A percentile compares a stretch with the other conserved stretches of the same genome.
phyloP scores from a whole-genome alignment of 1,140 invertebrate genomes.

The Drosophila ironensis region DNA sequence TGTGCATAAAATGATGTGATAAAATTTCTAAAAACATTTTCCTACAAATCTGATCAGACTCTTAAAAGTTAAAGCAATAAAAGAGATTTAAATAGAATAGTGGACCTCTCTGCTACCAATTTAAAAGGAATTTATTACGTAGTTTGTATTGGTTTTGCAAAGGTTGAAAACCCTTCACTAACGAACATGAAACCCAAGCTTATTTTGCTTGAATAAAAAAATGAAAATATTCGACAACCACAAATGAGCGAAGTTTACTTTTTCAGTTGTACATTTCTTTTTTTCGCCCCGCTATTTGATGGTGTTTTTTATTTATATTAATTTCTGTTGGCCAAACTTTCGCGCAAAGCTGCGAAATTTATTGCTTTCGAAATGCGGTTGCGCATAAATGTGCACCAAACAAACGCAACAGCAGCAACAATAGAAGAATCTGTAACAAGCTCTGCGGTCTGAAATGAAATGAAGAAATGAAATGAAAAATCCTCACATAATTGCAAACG shows the following conservation, averaged over 20 bases:
- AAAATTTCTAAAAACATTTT: too few relatives aligned
- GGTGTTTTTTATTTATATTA: conserved; percentile 1
- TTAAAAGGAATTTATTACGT: too few relatives aligned
- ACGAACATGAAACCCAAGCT: too few relatives aligned
- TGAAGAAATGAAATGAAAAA: conserved; percentile 65
- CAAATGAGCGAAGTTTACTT: conserved; percentile 76
- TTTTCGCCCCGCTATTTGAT: conserved; percentile 5
- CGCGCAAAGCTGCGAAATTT: conserved; percentile 64
- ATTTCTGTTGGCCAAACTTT: conserved; percentile 33
- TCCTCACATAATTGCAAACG: conserved; percentile 77
- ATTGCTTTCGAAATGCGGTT: conserved; percentile 78
- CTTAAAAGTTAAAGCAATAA: too few relatives aligned
- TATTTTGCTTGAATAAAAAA: conserved; percentile 39
- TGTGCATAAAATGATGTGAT: too few relatives aligned
- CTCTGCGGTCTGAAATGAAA: conserved; percentile 53
- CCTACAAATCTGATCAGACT: too few relatives aligned
- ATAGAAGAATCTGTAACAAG: conserved; percentile 49
- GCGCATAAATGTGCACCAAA: conserved; percentile 70
- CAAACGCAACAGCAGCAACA: conserved; percentile 40
- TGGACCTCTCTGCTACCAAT: too few relatives aligned
- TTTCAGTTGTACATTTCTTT: conserved; percentile 15
- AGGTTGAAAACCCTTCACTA: too few relatives aligned
- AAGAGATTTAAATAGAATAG: too few relatives aligned
- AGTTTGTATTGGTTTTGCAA: too few relatives aligned
- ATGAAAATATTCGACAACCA: conserved; percentile 50